Conservation (phyloP, 2,888 invertebrate genomes). For the Platynereis dumerilii region DNA sequence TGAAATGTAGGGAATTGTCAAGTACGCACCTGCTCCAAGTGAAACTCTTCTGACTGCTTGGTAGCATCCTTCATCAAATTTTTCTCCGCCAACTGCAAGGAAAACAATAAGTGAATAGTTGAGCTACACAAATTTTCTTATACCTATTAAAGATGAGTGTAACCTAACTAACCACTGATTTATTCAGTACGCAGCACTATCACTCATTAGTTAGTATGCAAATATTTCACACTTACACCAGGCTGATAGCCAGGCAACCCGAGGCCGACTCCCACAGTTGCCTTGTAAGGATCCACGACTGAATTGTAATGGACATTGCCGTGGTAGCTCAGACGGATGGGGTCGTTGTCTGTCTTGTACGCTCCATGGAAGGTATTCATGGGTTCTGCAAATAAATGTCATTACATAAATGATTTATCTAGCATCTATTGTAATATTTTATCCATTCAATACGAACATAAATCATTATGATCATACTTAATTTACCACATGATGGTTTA, state of each 20-base stretch:
- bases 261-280: constrained; percentile 79
- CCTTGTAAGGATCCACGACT: constrained; percentile 82
- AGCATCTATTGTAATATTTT: too few species aligned
- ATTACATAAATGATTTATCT: too few species aligned
- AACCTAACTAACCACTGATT: too few species aligned
- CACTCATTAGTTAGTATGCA: neutral
- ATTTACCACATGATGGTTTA: too few species aligned
- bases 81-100: constrained; percentile 70
- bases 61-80: constrained; percentile 77
- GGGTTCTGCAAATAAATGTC: constrained; percentile 75
- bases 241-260: constrained; percentile 83
- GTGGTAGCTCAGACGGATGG: constrained; percentile 83
- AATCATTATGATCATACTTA: neutral
- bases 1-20: too few species aligned
- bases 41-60: constrained; percentile 78
- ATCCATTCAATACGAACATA: too few species aligned
- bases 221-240: constrained; percentile 63
- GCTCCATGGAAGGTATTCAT: constrained; percentile 85
- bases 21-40: constrained; percentile 75
- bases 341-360: constrained; percentile 74
- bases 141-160: too few species aligned
- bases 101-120: constrained; percentile 1
- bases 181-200: too few species aligned
- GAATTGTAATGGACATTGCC: constrained; percentile 87
- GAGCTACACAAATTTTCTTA: too few species aligned